Conservation (phyloP, 2,113 vertebrate genomes). For the Ceyx cyanopectus region DNA sequence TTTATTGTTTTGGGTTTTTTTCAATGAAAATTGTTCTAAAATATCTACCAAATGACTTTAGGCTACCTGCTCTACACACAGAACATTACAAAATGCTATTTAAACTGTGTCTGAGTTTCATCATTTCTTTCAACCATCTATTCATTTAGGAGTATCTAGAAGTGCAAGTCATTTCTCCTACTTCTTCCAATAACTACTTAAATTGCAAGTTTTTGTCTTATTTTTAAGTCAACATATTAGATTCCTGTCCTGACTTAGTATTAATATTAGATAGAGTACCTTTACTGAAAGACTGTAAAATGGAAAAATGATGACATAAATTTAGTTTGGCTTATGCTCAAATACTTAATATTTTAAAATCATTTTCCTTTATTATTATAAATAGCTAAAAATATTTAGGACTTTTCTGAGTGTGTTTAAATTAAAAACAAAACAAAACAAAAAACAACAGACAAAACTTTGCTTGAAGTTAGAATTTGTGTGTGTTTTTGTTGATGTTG, state of each 20-base stretch:
- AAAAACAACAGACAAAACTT: neutral
- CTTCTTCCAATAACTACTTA: neutral
- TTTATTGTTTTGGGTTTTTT: neutral
- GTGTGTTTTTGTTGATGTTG: neutral
- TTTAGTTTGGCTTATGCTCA: neutral
- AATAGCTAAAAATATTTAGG: neutral
- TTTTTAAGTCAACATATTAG: neutral
- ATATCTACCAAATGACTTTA: neutral
- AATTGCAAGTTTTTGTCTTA: rapidly evolving
- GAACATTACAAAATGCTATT: rapidly evolving
- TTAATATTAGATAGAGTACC: neutral
- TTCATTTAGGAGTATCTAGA: neutral
- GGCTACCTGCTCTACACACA: neutral
- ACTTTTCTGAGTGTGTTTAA: neutral
- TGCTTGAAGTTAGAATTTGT: neutral
- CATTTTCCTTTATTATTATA: neutral
- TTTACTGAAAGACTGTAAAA: neutral
- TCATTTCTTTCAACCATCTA: neutral
- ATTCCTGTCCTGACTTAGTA: neutral
- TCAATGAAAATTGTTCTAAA: neutral
- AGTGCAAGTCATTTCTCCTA: neutral
- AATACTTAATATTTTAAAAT: neutral
- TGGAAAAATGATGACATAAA: neutral
- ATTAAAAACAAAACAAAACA: neutral
- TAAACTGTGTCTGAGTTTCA: neutral